Evolutionary conservation across 2,888 invertebrate genomes (phyloP), one percentile per base, ranked within the genome.

Genomic region (Sylvicola cinctus): DNA sequence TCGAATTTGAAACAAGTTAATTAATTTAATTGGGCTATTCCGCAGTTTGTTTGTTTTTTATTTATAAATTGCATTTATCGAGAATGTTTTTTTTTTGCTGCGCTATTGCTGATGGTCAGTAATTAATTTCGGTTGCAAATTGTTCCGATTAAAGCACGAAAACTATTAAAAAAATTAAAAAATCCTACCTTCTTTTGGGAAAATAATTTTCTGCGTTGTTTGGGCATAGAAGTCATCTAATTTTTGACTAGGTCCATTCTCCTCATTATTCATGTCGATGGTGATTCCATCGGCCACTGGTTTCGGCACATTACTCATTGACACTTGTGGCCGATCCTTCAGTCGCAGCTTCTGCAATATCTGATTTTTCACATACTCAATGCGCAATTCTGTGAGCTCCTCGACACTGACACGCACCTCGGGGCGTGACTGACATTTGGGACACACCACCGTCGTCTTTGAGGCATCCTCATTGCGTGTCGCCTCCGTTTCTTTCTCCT

Each of bases 321-420:
- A 48, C 0, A 54, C 49, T 17, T 38, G 32, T 5, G 83, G 81
- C 46, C 76, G 74, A 53, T 75, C 76, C 36, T 73, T 76, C 36
- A 85, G 54, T 41, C 83, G 57, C 36, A 85, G 49, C 55, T 83
- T 84, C 57, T 75, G 77, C 45, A 85, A 51, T 20, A 85, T 85
- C 59, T 83, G 81, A 51, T 78, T 73, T 54, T 84, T 84, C 32
- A 83, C 79, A 45, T 76, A 77, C 54, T 83, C 80, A 40, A 84
- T 71, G 40, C 84, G 61, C 26, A 77, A 62, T 25, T 70, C 70
- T 1, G 72, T 75, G 34, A 79, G 54, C 44, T 74, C 68, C 29
- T 65, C 62, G 31, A 71, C 71, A 5, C 57, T 53, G 2, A 58
- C 49, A 26, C 48, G 50, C 25, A 52, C 47, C 27, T 38, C 38